A percentile compares a stretch with the other conserved stretches of the same genome.
Conservation (phyloP, 2,113 vertebrate genomes). For the Phrynosoma blainvillii region DNA sequence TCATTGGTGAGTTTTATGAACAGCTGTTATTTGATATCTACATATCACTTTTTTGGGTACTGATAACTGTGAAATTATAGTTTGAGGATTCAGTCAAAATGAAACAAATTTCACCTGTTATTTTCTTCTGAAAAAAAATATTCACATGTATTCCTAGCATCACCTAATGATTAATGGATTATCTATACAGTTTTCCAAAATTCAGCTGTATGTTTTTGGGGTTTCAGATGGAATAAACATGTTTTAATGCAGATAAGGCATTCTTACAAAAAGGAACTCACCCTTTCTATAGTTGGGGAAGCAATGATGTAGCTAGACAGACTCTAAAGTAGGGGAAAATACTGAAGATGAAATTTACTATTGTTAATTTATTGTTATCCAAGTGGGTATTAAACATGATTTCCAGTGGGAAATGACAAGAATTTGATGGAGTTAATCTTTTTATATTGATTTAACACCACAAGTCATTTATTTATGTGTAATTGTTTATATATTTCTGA, state of each 20-base stretch:
- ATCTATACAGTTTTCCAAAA: conserved; percentile 20
- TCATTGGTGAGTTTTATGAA: background rate
- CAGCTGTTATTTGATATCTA: background rate
- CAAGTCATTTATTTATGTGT: conserved; percentile 48
- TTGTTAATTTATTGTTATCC: conserved; percentile 26
- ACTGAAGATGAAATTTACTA: background rate
- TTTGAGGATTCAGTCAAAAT: background rate
- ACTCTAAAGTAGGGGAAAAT: conserved; percentile 30
- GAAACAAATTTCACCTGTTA: background rate
- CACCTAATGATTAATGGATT: conserved; percentile 1
- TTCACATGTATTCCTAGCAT: background rate
- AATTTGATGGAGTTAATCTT: background rate
- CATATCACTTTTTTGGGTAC: background rate
- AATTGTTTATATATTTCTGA: conserved; percentile 59
- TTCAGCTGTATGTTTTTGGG: background rate
- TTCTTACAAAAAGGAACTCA: background rate
- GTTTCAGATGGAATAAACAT: conserved; percentile 16
- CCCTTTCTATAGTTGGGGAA: background rate
- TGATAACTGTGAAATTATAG: background rate
- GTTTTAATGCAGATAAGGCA: background rate
- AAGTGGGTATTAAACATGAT: background rate
- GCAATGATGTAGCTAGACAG: background rate
- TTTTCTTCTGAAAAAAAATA: background rate
- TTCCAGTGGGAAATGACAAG: conserved; percentile 32
- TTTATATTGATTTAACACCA: conserved; percentile 42